Base-by-base conservation (phyloP, 2,888 invertebrate genomes). In the Pristionchus mayeri region DNA sequence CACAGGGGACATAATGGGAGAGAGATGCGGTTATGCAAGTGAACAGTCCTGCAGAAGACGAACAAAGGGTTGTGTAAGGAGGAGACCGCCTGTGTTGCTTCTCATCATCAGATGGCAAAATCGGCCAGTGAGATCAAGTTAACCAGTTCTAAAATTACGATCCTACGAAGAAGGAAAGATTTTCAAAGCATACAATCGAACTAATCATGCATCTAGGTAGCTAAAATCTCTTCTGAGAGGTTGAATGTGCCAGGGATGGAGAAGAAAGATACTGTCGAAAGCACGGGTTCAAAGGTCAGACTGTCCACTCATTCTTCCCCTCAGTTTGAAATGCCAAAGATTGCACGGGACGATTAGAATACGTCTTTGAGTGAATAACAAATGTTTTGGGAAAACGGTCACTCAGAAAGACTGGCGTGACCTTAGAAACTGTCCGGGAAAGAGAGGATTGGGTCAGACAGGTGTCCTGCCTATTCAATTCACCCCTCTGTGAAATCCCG, bases 11-110 rank as follows among this genome's bases (percentile, higher is more conserved):
- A 67, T 67, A 67, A 67, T 67, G 67, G 67, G 67, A 21, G 37
- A 6, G 37, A 37, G 67, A 2, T 13, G 40, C 21, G n/a, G 40
- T 67, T 67, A 67, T 37, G 37, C n/a, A 67, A 67, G 67, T 37
- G n/a, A 37, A 34, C 37, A 67, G 67, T 34, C 37, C 37, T 7
- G 18, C 37, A 37, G 40, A 67, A 3, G 37, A 37, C 21, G 21
- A 18, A 34, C 34, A 67, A 34, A 67, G 40, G 67, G 37, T 67
- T 67, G 67, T 67, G 67, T 67, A 67, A 67, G 37, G 37, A 37
- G 21, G 16, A 24, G 54, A 24, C 21, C 4, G 21, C n/a, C 63
- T 16, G 30, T 63, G 63, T 63, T 63, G 63, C 63, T 63, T 30
- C 34, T 63, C 21, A 54, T 54, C 21, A 21, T 67, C 37, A 67